These are phyloP conservation scores for Trididemnum clinides DNA, from an alignment of 23 tunicate genomes.

Conservation along the genomic window DNA sequence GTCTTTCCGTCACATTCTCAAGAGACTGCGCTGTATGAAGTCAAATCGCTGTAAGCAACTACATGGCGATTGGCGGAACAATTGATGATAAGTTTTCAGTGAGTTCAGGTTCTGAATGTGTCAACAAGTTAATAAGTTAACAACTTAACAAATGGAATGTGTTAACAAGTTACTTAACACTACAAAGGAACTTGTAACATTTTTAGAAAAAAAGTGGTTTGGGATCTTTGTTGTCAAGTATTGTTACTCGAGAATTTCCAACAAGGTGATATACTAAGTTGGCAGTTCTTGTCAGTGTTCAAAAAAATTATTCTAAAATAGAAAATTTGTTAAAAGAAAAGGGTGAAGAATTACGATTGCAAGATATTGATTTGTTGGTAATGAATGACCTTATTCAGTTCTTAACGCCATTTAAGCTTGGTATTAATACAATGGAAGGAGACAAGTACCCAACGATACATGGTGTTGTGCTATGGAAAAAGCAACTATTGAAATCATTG, in stretches of 20 bases:
- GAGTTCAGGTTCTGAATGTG: neutral
- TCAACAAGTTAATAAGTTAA: neutral
- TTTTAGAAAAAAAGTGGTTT: slow-evolving; percentile 33
- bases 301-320: neutral
- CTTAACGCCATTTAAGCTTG: slow-evolving; percentile 7
- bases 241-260: slow-evolving; percentile 21
- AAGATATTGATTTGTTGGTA: slow-evolving; percentile 15
- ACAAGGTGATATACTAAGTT: slow-evolving; percentile 24
- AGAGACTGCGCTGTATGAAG: too few relatives aligned
- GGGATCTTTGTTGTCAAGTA: neutral
- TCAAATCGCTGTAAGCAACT: too few relatives aligned
- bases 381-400: slow-evolving; percentile 22
- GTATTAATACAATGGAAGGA: slow-evolving; percentile 22
- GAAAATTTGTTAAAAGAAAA: slow-evolving; percentile 6
- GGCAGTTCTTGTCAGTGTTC: slow-evolving; percentile 10
- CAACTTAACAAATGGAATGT: neutral
- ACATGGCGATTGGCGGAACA: too few relatives aligned
- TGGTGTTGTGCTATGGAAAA: slow-evolving; percentile 29
- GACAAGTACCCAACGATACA: slow-evolving; percentile 38
- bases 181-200: slow-evolving; percentile 17
- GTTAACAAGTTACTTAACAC: neutral
- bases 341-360: neutral
- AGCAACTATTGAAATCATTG: slow-evolving; percentile 17
- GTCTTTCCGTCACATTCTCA: too few relatives aligned
- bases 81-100: neutral